Conservation (phyloP, 2,113 vertebrate species). For the Grus americana region DNA sequence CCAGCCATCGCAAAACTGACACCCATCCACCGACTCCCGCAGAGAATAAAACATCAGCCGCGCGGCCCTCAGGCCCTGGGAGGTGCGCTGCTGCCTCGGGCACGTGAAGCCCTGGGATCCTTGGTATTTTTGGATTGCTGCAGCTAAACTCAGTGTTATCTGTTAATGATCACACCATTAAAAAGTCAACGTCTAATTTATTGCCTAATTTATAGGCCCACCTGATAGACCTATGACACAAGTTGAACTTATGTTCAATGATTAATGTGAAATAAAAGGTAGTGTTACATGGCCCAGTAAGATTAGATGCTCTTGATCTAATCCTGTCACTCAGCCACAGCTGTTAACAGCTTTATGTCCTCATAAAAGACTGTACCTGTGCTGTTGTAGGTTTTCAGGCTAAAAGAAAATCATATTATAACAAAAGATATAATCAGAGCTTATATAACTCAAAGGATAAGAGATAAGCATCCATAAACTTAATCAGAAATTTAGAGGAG, state of each 20-base stretch:
- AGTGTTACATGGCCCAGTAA: background rate
- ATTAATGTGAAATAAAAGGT: constrained; percentile 32
- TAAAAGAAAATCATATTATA: background rate
- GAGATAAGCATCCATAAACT: background rate
- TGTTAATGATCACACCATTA: background rate
- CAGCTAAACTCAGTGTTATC: background rate
- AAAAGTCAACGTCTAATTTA: background rate
- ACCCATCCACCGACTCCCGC: background rate
- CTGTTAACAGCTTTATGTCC: background rate
- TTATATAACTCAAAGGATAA: background rate
- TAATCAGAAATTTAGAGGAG: background rate
- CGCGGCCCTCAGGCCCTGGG: too few species aligned
- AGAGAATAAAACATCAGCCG: background rate
- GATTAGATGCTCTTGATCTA: background rate
- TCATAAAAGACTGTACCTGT: background rate
- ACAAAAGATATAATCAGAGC: background rate
- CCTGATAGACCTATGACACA: background rate
- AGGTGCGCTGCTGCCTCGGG: background rate
- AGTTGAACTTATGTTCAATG: background rate
- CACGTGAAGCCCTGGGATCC: background rate
- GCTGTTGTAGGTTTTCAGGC: background rate
- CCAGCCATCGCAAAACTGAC: background rate
- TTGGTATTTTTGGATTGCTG: background rate
- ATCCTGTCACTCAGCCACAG: background rate
- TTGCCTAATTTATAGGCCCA: background rate